Evolutionary conservation across 2,797 vertebrate genomes (phyloP).

Genomic region (Petrocephalus schoutedeni): DNA sequence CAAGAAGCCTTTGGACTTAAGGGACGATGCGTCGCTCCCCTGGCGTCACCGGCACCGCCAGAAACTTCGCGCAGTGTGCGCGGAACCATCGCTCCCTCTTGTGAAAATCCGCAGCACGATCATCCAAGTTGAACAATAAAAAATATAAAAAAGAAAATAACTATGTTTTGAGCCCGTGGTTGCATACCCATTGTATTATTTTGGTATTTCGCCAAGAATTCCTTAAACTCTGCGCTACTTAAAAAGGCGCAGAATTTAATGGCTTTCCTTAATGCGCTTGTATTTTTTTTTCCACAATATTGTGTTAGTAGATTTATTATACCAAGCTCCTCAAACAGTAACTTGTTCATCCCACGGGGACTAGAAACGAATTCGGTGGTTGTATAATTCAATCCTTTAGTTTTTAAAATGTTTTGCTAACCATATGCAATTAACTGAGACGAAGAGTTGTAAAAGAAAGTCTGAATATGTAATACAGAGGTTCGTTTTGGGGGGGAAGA

Average conservation of each 20-base stretch:
- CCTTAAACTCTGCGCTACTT: not conserved
- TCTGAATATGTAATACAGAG: not conserved
- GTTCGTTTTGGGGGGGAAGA: not conserved
- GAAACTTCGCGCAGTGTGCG: not conserved
- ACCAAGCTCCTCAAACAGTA: not conserved
- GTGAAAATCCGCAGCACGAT: not conserved
- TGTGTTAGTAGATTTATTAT: not conserved
- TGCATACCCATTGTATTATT: not conserved
- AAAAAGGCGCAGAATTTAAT: slow-evolving; percentile 9
- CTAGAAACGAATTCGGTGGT: slow-evolving; percentile 7
- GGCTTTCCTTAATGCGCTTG: slow-evolving; percentile 1
- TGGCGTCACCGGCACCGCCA: not conserved
- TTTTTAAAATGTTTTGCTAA: slow-evolving; percentile 6
- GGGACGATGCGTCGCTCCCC: not conserved
- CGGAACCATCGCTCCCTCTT: slow-evolving; percentile 9
- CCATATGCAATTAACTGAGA: slow-evolving; percentile 9
- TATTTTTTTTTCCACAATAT: not conserved
- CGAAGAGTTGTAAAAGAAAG: not conserved
- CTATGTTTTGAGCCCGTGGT: not conserved
- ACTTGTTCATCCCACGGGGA: slow-evolving; percentile 7
- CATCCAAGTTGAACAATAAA: not conserved
- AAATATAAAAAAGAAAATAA: not conserved
- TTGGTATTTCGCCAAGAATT: not conserved
- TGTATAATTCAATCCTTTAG: slow-evolving; percentile 2
- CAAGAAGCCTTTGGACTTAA: not conserved